Percentiles rank a stretch among this genome's conserved stretches.
Evolutionary conservation across 2,888 invertebrate genomes (phyloP).

Genomic region (Schizaphis graminum): DNA sequence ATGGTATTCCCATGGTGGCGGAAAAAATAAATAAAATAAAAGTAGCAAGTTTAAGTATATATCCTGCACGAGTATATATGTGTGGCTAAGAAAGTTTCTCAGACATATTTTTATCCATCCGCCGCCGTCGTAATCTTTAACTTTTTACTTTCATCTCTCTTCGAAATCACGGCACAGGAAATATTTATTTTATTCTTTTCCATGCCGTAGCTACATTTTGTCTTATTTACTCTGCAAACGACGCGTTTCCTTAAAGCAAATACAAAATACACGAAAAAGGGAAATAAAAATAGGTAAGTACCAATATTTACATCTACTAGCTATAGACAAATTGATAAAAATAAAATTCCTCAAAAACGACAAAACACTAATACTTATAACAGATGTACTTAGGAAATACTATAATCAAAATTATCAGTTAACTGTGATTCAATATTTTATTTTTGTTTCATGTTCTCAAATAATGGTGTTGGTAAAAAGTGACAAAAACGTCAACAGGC

Average conservation of each 20-base stretch:
- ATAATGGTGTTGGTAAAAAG: conserved; percentile 27
- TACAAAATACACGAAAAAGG: not conserved
- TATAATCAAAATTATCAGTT: not conserved
- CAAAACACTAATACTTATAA: not conserved
- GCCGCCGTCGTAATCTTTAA: conserved; percentile 53
- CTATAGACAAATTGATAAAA: conserved; percentile 9
- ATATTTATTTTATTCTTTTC: conserved; percentile 49
- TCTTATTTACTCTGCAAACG: conserved; percentile 45
- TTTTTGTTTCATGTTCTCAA: conserved; percentile 14
- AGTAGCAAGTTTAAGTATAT: conserved; percentile 42
- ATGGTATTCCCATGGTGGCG: conserved; percentile 38
- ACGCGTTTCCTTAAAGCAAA: not conserved
- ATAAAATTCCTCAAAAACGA: not conserved
- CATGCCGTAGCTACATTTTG: not conserved
- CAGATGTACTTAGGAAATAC: not conserved
- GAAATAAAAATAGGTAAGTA: not conserved
- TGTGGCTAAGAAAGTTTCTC: conserved; percentile 51
- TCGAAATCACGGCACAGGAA: conserved; percentile 37
- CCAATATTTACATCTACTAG: not conserved
- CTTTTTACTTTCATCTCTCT: conserved; percentile 59
- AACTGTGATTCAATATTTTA: conserved; percentile 6
- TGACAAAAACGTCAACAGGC: conserved; percentile 45
- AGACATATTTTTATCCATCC: conserved; percentile 61
- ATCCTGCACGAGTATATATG: conserved; percentile 6
- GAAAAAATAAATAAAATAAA: conserved; percentile 46